These are phyloP conservation scores for Ctena decussata DNA, from an alignment of 2,888 invertebrate genomes.

Conservation along the genomic window DNA sequence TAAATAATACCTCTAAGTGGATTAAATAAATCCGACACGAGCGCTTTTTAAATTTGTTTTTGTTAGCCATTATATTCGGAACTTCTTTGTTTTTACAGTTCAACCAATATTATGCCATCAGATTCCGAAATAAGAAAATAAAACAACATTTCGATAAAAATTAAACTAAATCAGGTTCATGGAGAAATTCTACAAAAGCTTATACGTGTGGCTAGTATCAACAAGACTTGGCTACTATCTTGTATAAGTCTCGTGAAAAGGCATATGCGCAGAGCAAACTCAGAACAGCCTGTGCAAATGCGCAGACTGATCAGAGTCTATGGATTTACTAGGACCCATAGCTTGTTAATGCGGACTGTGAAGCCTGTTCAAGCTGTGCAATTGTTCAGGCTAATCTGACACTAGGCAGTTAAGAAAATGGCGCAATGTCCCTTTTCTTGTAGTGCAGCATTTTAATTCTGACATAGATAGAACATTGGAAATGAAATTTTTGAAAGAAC, in stretches of 20 bases:
- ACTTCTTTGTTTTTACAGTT: neutral
- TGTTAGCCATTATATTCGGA: conserved; percentile 14
- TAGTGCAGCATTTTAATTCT: no score
- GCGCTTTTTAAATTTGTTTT: conserved; percentile 21
- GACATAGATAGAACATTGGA: no score
- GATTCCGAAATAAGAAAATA: conserved; percentile 1
- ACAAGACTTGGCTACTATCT: neutral
- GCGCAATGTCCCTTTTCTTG: no score
- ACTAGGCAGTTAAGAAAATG: no score
- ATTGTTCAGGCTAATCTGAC: no score
- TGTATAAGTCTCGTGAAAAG: neutral
- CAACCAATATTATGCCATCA: neutral
- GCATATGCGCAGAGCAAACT: neutral
- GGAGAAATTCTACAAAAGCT: neutral
- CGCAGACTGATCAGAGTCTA: neutral
- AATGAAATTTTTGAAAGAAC: no score
- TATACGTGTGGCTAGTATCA: neutral
- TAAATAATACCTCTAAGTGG: conserved; percentile 27
- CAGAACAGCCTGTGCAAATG: neutral
- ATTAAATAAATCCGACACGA: conserved; percentile 28
- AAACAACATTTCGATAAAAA: conserved; percentile 14
- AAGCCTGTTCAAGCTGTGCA: no score
- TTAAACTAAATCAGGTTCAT: conserved; percentile 6
- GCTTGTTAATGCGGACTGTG: no score
- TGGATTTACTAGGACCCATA: neutral